Percentiles rank a stretch among this genome's conserved stretches.
These are phyloP conservation scores for Austrolebias charrua DNA, from an alignment of 2,797 vertebrate genomes.

Conservation along the genomic window DNA sequence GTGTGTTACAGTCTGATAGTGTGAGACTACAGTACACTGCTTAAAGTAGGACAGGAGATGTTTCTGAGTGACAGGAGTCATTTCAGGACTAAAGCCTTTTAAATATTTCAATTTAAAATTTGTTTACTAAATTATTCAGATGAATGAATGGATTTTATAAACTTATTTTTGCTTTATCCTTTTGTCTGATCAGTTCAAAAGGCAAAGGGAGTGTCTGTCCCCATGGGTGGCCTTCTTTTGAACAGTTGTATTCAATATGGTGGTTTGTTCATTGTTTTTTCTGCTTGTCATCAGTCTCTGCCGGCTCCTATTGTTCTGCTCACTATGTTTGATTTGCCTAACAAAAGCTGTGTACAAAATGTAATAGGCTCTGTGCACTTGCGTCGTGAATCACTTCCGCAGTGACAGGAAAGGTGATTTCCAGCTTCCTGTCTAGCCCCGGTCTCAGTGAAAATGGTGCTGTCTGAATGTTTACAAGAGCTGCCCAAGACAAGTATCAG, in stretches of 20 bases:
- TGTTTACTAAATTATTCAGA: neutral
- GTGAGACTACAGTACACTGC: conserved; percentile 29
- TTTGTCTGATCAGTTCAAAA: conserved; percentile 2
- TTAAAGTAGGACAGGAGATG: conserved; percentile 58
- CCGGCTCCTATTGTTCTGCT: conserved; percentile 56
- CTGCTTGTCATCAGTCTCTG: conserved; percentile 45
- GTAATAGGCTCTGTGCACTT: too few relatives aligned
- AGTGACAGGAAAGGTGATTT: too few relatives aligned
- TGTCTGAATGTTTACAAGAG: too few relatives aligned
- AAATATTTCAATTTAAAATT: neutral
- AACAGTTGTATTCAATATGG: conserved; percentile 55
- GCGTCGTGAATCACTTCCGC: too few relatives aligned
- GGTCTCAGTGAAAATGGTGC: too few relatives aligned
- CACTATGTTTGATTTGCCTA: conserved; percentile 24
- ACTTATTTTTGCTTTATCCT: neutral
- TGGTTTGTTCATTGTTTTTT: conserved; percentile 59
- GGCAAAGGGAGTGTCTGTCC: conserved; percentile 36
- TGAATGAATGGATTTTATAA: neutral
- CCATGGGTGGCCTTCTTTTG: conserved; percentile 48
- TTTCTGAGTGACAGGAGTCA: conserved; percentile 7
- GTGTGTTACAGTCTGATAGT: conserved; percentile 30
- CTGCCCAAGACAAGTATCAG: too few relatives aligned
- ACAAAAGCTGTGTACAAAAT: conserved; percentile 1
- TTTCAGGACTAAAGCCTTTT: conserved; percentile 9
- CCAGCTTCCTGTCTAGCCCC: too few relatives aligned